Percentiles rank a stretch among this genome's conserved stretches.
Evolutionary conservation across 2,113 vertebrate genomes (phyloP).

Genomic region (Benitochromis conjunctus): DNA sequence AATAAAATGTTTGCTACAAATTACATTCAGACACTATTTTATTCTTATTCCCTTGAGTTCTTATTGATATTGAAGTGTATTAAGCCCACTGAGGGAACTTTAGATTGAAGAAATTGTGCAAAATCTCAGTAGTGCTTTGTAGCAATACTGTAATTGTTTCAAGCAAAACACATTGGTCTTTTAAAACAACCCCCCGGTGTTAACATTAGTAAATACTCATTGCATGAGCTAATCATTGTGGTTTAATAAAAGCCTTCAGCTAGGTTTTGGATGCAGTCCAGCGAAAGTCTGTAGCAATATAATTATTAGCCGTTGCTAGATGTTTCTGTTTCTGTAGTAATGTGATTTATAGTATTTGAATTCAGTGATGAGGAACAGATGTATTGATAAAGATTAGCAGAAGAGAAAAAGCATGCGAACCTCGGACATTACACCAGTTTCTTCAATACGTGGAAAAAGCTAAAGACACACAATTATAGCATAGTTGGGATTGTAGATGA

Average conservation of each 20-base stretch:
- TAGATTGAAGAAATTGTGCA: neutral
- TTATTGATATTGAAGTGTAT: neutral
- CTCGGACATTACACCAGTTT: neutral
- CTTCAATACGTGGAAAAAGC: neutral
- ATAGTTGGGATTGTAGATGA: neutral
- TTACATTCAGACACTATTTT: neutral
- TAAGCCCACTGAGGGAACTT: neutral
- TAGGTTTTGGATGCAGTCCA: neutral
- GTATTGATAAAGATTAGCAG: neutral
- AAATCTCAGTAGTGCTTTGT: neutral
- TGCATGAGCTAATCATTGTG: conserved; percentile 4
- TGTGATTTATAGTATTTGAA: neutral
- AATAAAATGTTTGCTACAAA: neutral
- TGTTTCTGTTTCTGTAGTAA: neutral
- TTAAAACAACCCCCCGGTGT: neutral
- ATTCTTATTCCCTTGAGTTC: neutral
- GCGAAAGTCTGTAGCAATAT: neutral
- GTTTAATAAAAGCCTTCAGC: neutral
- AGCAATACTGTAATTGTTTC: neutral
- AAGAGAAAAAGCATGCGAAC: neutral
- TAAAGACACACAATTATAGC: neutral
- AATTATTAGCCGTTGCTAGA: neutral
- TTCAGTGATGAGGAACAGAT: neutral
- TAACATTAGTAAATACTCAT: neutral
- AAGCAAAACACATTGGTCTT: neutral